Evolutionary conservation across 2,888 invertebrate species (phyloP), one percentile per base, ranked within the genome.

Genomic region (Meiosimyza decipiens): DNA sequence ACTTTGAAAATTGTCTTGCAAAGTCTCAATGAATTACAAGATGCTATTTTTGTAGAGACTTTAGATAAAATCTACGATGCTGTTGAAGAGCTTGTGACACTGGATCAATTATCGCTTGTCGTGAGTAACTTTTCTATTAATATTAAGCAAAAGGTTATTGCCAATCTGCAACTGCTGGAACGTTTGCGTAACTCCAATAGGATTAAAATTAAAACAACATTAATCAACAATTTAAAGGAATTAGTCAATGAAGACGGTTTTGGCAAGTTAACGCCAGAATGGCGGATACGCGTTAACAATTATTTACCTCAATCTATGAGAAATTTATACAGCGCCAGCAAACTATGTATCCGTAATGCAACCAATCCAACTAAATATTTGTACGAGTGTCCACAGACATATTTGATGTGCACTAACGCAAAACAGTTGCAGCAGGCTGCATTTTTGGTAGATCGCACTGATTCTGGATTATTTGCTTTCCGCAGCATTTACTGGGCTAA

Each of bases 311-410:
- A 40, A 0, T 78, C 78, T 15, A 78, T 80, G 69, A 77, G 74
- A 2, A 67, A 78, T n/a, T 71, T 83, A 22, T 80, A 77, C 65
- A 79, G 77, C 1, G 78, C 80, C 1, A 71, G 75, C 9, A 82
- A 80, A 59, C 71, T 83, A 13, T 83, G 82, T 64, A 72, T 83
- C n/a, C 77, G 77, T 18, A 83, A 83, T 71, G 52, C 68, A 4
- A 82, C 78, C 13, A 59, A 78, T 16, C 59, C 60, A 15, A 75
- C 77, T 64, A 74, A 66, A 13, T 83, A 83, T 16, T 73, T 83
- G 16, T 80, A 80, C 70, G 83, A 83, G 71, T 83, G 84, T 18
- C 77, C 82, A 4, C 77, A 80, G 52, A 82, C 84, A 3, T 80
- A 79, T 71, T 52, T 83, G 50, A 79, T 83, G 63, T 83, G 83